Evolutionary conservation across 2,113 vertebrate species (phyloP).

Genomic region (Sinocyclocheilus anophthalmus): DNA sequence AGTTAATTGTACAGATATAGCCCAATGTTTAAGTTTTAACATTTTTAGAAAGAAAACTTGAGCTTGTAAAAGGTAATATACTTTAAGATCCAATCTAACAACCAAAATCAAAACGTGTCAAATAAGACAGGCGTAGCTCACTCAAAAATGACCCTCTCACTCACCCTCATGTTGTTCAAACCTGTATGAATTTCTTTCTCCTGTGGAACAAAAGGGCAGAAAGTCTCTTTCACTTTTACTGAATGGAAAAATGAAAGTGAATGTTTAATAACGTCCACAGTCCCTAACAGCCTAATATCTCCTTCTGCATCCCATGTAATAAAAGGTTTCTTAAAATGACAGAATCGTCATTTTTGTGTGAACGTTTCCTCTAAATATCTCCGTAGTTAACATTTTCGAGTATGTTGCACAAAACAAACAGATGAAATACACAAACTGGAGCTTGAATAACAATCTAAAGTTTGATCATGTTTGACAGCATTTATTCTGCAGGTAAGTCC

Average conservation of each 20-base stretch:
- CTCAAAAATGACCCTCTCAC: background rate
- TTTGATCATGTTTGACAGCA: background rate
- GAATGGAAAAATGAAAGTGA: background rate
- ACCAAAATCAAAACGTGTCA: too few species aligned
- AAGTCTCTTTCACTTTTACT: background rate
- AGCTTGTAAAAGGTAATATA: background rate
- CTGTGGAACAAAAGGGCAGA: background rate
- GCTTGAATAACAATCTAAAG: background rate
- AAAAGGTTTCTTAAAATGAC: background rate
- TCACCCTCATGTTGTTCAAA: background rate
- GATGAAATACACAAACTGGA: background rate
- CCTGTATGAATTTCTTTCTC: background rate
- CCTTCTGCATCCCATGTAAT: background rate
- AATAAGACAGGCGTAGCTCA: background rate
- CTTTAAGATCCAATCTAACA: background rate
- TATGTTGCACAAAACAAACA: background rate
- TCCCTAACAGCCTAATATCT: background rate
- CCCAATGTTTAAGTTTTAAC: too few species aligned
- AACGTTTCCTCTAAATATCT: background rate
- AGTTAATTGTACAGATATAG: background rate
- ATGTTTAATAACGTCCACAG: background rate
- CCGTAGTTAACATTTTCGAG: background rate
- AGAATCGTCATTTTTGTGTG: background rate
- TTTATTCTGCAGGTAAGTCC: conserved; percentile 7
- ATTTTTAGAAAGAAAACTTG: background rate